Evolutionary conservation across 2,113 vertebrate species (phyloP), one percentile per base, ranked within the genome.

Genomic region (Orycteropus afer): DNA sequence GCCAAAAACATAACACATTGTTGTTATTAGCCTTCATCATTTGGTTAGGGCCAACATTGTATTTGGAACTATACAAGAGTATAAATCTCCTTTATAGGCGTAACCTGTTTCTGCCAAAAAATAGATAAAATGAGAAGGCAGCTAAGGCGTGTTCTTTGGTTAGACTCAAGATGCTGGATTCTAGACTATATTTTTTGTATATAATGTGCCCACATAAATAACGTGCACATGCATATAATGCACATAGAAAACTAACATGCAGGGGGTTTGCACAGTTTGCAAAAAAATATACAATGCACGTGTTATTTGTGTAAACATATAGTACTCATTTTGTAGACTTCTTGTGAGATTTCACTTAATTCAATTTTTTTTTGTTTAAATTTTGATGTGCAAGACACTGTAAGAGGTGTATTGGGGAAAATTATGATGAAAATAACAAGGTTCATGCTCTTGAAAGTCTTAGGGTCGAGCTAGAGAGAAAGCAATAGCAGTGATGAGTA

Each of bases 1-100:
- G 96, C 96, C 95, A 96, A 61, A 97, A 96, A 87, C 93, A 87
- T 91, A 95, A 82, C 95, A 96, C 95, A 91, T 90, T 96, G 78
- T 97, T 95, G 93, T 94, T 95, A 95, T 97, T 96, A 97, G 92
- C 65, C 90, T 86, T 95, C 82, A 51, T 95, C 84, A 63, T 93
- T 90, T 87, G 63, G 79, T 92, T 95, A 92, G 90, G 67, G 94
- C 96, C 92, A 97, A 63, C 85, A 94, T 92, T 97, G 92, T 96
- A 51, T 95, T 96, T 97, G 95, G 95, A 97, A 84, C 90, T 74
- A 18, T 92, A 79, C 15, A 37, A 84, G n/a, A 53, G 11, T 71
- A 77, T 95, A 89, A 97, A 83, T 95, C 86, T 95, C 63, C 88
- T 93, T 95, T 95, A 81, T 86, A 86, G 77, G 67, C 79, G 89